phyloP scores from a whole-genome alignment of 2,113 vertebrate species.

The Aythya baeri region DNA sequence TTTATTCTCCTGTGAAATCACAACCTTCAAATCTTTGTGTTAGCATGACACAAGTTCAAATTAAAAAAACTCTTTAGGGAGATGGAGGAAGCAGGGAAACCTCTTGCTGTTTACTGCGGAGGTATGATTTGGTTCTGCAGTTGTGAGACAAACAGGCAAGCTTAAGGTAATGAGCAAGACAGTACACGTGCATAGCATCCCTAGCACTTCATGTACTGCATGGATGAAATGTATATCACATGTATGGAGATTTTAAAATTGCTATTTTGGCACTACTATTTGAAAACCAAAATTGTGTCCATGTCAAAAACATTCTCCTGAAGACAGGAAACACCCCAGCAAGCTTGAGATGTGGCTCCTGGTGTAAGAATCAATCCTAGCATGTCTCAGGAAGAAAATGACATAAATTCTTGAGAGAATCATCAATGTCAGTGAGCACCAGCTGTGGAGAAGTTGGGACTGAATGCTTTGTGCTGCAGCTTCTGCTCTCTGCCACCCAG shows the following conservation, averaged over 20 bases:
- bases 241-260: background rate
- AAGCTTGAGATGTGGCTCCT: background rate
- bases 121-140: background rate
- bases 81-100: background rate
- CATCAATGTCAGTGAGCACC: accelerated
- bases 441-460: background rate
- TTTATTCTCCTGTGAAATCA: background rate
- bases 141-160: background rate
- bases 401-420: background rate
- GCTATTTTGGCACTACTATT: background rate
- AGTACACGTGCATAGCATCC: background rate
- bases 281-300: background rate
- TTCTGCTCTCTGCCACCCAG: background rate
- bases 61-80: background rate
- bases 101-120: background rate
- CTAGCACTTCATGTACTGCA: background rate
- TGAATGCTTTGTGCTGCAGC: accelerated
- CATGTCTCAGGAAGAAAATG: background rate
- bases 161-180: background rate
- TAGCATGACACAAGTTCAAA: background rate
- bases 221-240: accelerated
- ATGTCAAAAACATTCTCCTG: too few species aligned
- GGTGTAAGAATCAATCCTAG: background rate
- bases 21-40: background rate
- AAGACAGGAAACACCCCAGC: background rate